Conservation (phyloP, 2,888 invertebrate species). For the Petrophora chlorosata region DNA sequence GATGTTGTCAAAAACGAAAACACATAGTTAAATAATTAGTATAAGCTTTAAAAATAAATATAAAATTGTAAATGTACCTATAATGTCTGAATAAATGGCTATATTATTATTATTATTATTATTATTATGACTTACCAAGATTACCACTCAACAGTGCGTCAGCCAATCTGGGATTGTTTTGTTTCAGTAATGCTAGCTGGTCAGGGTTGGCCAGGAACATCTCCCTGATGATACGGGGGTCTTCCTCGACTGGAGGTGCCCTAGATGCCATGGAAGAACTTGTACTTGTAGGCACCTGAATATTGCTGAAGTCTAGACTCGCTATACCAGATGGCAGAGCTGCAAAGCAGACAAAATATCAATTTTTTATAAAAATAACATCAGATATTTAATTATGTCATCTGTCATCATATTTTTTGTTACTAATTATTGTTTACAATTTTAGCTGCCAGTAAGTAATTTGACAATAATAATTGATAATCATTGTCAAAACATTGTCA, state of each 20-base stretch:
- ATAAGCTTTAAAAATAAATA: too few relatives aligned
- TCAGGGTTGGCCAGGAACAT: conserved; percentile 96
- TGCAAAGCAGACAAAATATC: conserved; percentile 49
- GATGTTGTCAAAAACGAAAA: too few relatives aligned
- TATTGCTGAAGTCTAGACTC: conserved; percentile 92
- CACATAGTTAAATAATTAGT: too few relatives aligned
- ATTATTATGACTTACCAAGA: conserved; percentile 81
- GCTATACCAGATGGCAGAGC: conserved; percentile 80
- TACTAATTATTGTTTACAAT: conserved; percentile 26
- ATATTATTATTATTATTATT: too few relatives aligned
- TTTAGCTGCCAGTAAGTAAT: conserved; percentile 36
- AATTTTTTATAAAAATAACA: conserved; percentile 31
- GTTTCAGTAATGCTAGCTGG: conserved; percentile 94
- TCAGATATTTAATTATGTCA: conserved; percentile 20
- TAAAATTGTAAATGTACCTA: too few relatives aligned
- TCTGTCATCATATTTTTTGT: conserved; percentile 24
- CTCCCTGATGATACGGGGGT: conserved; percentile 92
- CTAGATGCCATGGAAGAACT: conserved; percentile 67
- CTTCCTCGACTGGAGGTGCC: conserved; percentile 86
- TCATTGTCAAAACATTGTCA: conserved; percentile 49
- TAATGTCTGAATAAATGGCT: too few relatives aligned
- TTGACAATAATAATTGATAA: conserved; percentile 40
- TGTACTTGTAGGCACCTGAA: conserved; percentile 89
- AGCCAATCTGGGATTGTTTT: conserved; percentile 96
- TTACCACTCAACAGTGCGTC: conserved; percentile 95